Percentiles rank a stretch among this genome's conserved stretches.
phyloP scores from a whole-genome alignment of 2,888 invertebrate genomes.

The Morpho helenor region DNA sequence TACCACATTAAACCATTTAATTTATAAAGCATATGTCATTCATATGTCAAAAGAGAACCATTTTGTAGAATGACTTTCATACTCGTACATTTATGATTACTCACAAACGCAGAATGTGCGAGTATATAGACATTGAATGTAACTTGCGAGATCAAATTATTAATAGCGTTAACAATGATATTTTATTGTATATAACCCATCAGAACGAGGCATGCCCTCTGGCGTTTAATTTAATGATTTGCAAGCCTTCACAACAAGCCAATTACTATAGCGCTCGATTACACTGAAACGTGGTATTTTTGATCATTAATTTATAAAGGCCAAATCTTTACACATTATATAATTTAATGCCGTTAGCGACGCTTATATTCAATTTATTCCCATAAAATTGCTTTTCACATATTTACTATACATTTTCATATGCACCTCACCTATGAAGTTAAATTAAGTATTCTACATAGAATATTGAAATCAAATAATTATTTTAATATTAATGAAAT shows the following conservation, averaged over 20 bases:
- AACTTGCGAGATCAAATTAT: conserved; percentile 13
- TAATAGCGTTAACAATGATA: conserved; percentile 22
- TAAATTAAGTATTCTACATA: too few relatives aligned
- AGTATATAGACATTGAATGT: conserved; percentile 2
- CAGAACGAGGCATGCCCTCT: conserved; percentile 24
- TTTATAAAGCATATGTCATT: too few relatives aligned
- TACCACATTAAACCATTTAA: too few relatives aligned
- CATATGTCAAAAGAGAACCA: too few relatives aligned
- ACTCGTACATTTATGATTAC: neutral
- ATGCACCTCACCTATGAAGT: too few relatives aligned
- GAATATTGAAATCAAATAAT: too few relatives aligned
- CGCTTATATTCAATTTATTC: neutral
- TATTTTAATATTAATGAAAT: too few relatives aligned
- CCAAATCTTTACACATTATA: conserved; percentile 16
- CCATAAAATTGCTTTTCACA: neutral
- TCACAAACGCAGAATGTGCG: neutral
- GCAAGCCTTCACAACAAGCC: conserved; percentile 18
- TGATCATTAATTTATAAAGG: conserved; percentile 22
- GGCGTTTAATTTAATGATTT: conserved; percentile 27
- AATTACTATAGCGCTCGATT: conserved; percentile 22
- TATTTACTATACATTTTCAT: too few relatives aligned
- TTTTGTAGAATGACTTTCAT: too few relatives aligned
- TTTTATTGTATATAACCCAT: conserved; percentile 26
- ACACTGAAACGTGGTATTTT: conserved; percentile 21
- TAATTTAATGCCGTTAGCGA: conserved; percentile 3